Base-by-base conservation (phyloP, 2,888 invertebrate species). In the Lysandra coridon region DNA sequence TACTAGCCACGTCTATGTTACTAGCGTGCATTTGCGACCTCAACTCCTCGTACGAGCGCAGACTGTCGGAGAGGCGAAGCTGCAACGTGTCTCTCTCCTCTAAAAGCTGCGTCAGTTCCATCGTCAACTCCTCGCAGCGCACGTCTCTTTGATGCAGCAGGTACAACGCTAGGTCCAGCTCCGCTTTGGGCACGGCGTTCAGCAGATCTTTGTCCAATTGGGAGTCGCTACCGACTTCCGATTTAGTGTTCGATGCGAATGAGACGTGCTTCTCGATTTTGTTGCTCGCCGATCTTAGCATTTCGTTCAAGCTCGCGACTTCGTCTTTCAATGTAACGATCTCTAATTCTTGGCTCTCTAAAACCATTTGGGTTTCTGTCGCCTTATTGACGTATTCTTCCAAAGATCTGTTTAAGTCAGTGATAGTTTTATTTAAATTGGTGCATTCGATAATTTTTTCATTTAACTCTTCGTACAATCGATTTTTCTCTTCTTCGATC, bases 51-150 rank as follows among this genome's bases (percentile, higher is more conserved):
- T 96, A 96, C 62, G 97, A 95, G 74, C 98, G 95, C 80, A 98
- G 93, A 12, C 97, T 96, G 86, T 97, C 97, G 0, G 98, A 98
- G 7, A 98, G 90, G 82, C 97, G 96, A 81, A 98, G 89, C 85
- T 98, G 98, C 79, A 98, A 89, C 0, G 97, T 97, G 86, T 98
- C 98, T 79, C 98, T 95, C 88, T 98, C 98, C 88, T 98, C 98
- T 76, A 98, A 90, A 75, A 98, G 91, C 88, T 96, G 97, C 83
- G 97, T 97, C 78, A 98, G 92, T 88, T 98, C 98, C 85, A 97
- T 95, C 0, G 98, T 98, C 80, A 98, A 94, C 88, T 98, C 98
- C 86, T 98, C 98, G 87, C 97, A 97, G 1, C 97, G 95, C 80
- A 98, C 97, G 84, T 98, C 98, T 82, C 98, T 95, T 86, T 98